phyloP scores from a whole-genome alignment of 2,888 invertebrate species.

The Chirona hameri region DNA sequence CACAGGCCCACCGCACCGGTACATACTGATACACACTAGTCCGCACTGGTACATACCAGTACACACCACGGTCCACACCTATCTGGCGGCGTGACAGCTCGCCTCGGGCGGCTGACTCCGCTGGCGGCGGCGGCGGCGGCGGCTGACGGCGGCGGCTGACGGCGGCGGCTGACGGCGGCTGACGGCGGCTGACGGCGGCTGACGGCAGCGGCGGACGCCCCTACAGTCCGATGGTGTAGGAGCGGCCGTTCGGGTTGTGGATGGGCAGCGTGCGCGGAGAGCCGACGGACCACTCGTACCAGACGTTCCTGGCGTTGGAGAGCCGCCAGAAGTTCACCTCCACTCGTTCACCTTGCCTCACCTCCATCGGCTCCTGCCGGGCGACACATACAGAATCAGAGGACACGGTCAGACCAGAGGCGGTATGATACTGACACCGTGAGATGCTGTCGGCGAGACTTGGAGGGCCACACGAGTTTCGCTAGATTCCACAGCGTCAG shows the following conservation, averaged over 20 bases:
- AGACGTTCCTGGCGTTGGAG: slow-evolving; percentile 73
- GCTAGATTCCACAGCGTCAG: too few species aligned
- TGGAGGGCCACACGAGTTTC: too few species aligned
- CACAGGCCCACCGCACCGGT: too few species aligned
- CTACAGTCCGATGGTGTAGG: slow-evolving; percentile 64
- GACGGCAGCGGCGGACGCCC: neutral
- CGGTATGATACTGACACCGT: too few species aligned
- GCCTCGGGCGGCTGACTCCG: neutral
- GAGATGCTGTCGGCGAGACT: too few species aligned
- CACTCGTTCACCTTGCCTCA: slow-evolving; percentile 66
- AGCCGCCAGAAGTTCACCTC: slow-evolving; percentile 76
- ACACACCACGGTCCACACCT: too few species aligned
- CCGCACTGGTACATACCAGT: too few species aligned
- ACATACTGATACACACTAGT: too few species aligned
- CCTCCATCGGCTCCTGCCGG: slow-evolving; percentile 66
- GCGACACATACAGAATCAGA: too few species aligned
- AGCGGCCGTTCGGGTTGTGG: slow-evolving; percentile 69
- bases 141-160: neutral
- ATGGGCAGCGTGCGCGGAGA: slow-evolving; percentile 58
- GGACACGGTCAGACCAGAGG: too few species aligned
- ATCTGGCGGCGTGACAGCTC: too few species aligned
- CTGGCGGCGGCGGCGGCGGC: neutral
- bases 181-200: neutral
- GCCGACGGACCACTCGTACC: slow-evolving; percentile 90
- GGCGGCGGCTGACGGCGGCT: neutral